A percentile compares a stretch with the other conserved stretches of the same genome.
Conservation (phyloP, 2,797 vertebrate species). For the Macropus fuliginosus region DNA sequence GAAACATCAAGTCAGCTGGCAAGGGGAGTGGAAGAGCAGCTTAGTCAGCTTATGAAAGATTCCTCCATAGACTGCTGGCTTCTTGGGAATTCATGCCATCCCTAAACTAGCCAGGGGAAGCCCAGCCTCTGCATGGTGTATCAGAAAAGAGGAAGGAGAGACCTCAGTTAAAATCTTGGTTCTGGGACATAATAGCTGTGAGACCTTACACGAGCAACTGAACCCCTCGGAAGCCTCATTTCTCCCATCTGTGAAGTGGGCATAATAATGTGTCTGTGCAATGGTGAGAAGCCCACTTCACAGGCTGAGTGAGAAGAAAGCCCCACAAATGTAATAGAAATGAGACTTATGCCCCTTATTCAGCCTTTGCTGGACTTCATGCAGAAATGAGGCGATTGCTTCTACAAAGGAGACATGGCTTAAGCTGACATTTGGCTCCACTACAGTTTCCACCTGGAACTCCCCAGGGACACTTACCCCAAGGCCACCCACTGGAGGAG, state of each 20-base stretch:
- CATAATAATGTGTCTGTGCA: background rate
- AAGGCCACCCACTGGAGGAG: background rate
- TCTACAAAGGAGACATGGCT: background rate
- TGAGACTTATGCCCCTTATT: background rate
- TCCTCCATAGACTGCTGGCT: background rate
- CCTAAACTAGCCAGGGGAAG: background rate
- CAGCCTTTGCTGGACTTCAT: background rate
- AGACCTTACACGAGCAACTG: background rate
- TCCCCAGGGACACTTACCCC: background rate
- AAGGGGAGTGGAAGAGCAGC: background rate
- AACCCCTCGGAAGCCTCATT: background rate
- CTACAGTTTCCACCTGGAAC: background rate
- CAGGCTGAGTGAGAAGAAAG: background rate
- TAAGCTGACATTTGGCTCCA: background rate
- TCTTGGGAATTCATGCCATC: background rate
- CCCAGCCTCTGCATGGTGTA: background rate
- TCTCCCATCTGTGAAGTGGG: background rate
- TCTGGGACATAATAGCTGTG: background rate
- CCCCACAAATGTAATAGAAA: background rate
- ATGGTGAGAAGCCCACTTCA: background rate
- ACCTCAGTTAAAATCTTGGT: background rate
- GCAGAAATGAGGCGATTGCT: background rate
- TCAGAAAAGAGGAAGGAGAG: background rate
- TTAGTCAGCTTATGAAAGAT: background rate
- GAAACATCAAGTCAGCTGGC: background rate